Evolutionary conservation across 2,888 invertebrate species (phyloP).

Genomic region (Odiellus spinosus): DNA sequence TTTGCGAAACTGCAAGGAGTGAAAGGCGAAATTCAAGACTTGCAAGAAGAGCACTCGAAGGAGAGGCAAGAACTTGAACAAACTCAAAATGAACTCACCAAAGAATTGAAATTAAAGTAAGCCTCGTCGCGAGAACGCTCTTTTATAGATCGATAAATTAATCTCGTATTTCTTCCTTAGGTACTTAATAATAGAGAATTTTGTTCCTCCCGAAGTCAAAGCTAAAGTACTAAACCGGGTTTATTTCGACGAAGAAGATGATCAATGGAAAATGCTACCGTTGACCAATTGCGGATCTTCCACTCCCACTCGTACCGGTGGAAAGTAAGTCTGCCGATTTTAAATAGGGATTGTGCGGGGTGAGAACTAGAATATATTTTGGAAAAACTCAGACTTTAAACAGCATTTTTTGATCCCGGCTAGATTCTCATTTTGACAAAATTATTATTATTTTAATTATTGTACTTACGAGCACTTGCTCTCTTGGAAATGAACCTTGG

Average conservation of each 20-base stretch:
- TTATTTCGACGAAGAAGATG: constrained; percentile 64
- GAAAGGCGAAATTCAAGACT: constrained; percentile 61
- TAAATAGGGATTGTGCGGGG: too few relatives aligned
- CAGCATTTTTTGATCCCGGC: too few relatives aligned
- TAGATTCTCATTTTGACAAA: too few relatives aligned
- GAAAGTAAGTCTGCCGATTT: too few relatives aligned
- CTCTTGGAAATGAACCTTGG: too few relatives aligned
- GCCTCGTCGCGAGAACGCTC: too few relatives aligned
- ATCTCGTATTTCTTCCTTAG: constrained; percentile 20
- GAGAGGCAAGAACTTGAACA: constrained; percentile 84
- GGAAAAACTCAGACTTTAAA: too few relatives aligned
- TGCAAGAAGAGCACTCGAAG: constrained; percentile 70
- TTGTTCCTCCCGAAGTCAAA: constrained; percentile 48
- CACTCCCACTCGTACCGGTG: too few relatives aligned
- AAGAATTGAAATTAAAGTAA: constrained; percentile 72
- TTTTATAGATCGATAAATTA: too few relatives aligned
- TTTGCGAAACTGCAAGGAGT: constrained; percentile 60
- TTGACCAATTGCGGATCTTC: constrained; percentile 3
- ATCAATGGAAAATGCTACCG: constrained; percentile 47
- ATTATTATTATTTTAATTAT: too few relatives aligned
- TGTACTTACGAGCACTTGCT: too few relatives aligned
- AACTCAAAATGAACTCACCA: constrained; percentile 73
- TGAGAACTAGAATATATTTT: too few relatives aligned
- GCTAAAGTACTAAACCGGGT: constrained; percentile 54
- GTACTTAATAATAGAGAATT: constrained; percentile 65